Percentiles rank a stretch among this genome's conserved stretches.
Conservation (phyloP, 2,888 invertebrate species). For the Pilophorus perplexus region DNA sequence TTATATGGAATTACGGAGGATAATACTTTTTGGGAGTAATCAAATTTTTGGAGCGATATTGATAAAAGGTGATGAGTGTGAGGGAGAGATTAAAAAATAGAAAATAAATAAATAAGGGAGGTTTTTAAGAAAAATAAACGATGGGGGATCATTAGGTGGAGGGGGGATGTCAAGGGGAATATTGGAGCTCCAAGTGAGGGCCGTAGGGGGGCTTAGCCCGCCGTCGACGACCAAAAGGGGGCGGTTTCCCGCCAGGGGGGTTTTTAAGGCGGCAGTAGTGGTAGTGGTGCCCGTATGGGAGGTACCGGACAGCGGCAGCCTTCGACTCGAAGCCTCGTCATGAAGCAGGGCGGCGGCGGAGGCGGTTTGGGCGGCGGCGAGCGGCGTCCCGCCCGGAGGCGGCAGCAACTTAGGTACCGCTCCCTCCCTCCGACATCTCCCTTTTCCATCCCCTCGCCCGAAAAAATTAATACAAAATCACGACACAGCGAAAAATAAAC, state of each 20-base stretch:
- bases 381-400: slow-evolving; percentile 29
- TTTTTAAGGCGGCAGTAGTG: slow-evolving; percentile 15
- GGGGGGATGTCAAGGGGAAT: background rate
- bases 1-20: no score
- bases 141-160: background rate
- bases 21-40: no score
- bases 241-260: slow-evolving; percentile 3
- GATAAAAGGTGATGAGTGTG: no score
- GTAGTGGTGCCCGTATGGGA: slow-evolving; percentile 36
- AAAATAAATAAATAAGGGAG: no score
- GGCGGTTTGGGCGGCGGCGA: slow-evolving; percentile 38
- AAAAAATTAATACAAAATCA: background rate
- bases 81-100: no score
- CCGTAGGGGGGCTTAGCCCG: background rate
- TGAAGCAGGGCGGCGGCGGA: slow-evolving; percentile 36
- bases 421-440: background rate
- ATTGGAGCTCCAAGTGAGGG: background rate
- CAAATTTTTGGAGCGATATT: no score
- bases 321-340: slow-evolving; percentile 32
- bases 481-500: background rate
- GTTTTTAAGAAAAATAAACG: background rate
- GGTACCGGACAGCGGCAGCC: slow-evolving; percentile 40
- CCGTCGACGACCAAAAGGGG: no score
- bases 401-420: slow-evolving; percentile 34
- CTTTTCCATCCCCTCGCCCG: background rate